Conservation (phyloP, 2,113 vertebrate genomes). For the Anguilla rostrata region DNA sequence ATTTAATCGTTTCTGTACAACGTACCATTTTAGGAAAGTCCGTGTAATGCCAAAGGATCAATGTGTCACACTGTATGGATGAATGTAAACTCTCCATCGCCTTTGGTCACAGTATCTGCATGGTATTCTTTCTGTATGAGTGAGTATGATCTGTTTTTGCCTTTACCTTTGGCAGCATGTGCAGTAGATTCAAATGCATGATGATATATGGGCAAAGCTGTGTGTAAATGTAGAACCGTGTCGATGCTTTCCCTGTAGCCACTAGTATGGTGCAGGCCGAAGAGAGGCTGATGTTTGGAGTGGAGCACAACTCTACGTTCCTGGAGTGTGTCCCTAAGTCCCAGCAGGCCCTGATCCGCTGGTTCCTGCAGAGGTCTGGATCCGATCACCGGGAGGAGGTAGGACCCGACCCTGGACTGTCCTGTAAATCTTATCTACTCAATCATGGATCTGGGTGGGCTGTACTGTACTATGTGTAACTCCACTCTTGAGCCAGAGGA, state of each 20-base stretch:
- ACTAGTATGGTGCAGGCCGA: constrained; percentile 77
- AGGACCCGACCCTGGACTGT: constrained; percentile 34
- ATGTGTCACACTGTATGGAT: not conserved
- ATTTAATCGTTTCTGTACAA: not conserved
- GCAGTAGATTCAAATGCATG: not conserved
- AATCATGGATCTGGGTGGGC: not conserved
- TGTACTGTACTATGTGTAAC: not conserved
- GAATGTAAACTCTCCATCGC: not conserved
- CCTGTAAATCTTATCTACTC: not conserved
- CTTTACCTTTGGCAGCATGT: not conserved
- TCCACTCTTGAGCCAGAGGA: not conserved
- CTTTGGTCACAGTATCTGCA: not conserved
- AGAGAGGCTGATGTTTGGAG: constrained; percentile 91
- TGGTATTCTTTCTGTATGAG: not conserved
- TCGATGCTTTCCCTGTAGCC: constrained; percentile 60
- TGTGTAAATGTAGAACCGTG: not conserved
- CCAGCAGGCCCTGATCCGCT: constrained; percentile 89
- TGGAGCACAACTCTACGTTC: constrained; percentile 96
- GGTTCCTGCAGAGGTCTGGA: constrained; percentile 84
- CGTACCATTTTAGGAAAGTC: not conserved
- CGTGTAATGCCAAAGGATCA: not conserved
- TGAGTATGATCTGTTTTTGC: not conserved
- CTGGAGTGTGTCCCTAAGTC: constrained; percentile 96
- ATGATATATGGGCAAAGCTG: not conserved
- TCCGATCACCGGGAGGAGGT: constrained; percentile 90